Conservation (phyloP, 1,140 invertebrate species). For the Danaus melanippus region DNA sequence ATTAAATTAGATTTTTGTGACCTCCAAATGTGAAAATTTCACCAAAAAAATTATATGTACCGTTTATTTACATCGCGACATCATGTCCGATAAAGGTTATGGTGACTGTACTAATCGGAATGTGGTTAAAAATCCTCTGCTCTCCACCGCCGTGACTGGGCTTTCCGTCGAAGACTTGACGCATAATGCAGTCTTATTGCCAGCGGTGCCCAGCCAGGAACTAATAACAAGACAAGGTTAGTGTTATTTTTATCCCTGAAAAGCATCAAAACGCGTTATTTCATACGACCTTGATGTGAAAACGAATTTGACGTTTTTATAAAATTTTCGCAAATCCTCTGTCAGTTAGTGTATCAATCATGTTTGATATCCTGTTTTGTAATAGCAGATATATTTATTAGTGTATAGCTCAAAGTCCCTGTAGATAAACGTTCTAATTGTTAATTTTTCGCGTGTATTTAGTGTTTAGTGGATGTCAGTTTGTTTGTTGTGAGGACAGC, state of each 20-base stretch:
- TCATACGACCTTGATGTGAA: constrained; percentile 36
- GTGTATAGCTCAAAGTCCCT: too few relatives aligned
- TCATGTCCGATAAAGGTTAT: constrained; percentile 64
- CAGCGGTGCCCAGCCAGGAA: constrained; percentile 50
- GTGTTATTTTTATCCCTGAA: constrained; percentile 54
- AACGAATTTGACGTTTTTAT: constrained; percentile 26
- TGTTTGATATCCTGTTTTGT: too few relatives aligned
- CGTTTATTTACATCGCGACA: constrained; percentile 38
- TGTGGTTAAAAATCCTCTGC: constrained; percentile 63
- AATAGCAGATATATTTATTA: too few relatives aligned
- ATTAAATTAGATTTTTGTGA: constrained; percentile 65
- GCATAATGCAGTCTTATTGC: constrained; percentile 64
- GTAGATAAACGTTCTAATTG: not conserved
- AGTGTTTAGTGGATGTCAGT: constrained; percentile 1
- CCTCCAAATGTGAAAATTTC: constrained; percentile 65
- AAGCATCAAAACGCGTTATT: constrained; percentile 25
- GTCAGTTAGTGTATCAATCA: constrained; percentile 27
- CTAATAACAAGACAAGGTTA: constrained; percentile 52
- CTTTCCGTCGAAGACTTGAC: constrained; percentile 66
- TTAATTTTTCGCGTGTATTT: not conserved
- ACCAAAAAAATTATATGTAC: constrained; percentile 40
- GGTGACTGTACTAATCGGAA: constrained; percentile 51
- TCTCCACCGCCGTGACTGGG: constrained; percentile 59
- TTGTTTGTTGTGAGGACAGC: too few relatives aligned
- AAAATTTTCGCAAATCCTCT: constrained; percentile 22